These are phyloP conservation scores for Caerostris extrusa DNA, from an alignment of 1,140 invertebrate genomes.

Conservation along the genomic window DNA sequence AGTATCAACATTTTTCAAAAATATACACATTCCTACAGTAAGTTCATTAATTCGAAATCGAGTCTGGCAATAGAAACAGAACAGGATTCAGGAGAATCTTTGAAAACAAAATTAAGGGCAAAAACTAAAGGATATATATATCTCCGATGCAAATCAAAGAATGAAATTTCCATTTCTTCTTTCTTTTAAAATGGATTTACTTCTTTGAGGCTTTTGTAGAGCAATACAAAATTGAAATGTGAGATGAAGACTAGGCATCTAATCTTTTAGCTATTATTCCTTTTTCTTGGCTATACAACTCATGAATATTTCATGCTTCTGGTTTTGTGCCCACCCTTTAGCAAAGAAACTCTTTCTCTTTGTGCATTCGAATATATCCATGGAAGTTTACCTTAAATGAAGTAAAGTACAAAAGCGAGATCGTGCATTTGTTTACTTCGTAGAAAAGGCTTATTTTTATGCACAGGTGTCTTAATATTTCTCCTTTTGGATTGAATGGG, in stretches of 20 bases:
- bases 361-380: neutral
- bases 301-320: constrained; percentile 42
- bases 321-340: neutral
- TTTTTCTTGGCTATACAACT: constrained; percentile 41
- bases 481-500: neutral
- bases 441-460: neutral
- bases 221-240: constrained; percentile 53
- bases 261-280: constrained; percentile 61
- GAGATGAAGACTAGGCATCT: constrained; percentile 24
- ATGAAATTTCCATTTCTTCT: constrained; percentile 18
- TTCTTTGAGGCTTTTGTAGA: neutral
- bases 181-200: constrained; percentile 37
- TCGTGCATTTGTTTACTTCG: neutral
- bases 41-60: too few species aligned
- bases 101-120: too few species aligned
- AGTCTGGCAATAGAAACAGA: too few species aligned
- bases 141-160: constrained; percentile 11
- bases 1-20: too few species aligned
- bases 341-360: neutral
- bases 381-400: neutral
- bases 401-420: neutral
- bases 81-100: too few species aligned
- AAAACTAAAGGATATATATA: neutral
- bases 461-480: neutral
- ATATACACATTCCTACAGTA: too few species aligned